Conservation (phyloP, 2,888 invertebrate species). For the Neocrepidodera transversa region DNA sequence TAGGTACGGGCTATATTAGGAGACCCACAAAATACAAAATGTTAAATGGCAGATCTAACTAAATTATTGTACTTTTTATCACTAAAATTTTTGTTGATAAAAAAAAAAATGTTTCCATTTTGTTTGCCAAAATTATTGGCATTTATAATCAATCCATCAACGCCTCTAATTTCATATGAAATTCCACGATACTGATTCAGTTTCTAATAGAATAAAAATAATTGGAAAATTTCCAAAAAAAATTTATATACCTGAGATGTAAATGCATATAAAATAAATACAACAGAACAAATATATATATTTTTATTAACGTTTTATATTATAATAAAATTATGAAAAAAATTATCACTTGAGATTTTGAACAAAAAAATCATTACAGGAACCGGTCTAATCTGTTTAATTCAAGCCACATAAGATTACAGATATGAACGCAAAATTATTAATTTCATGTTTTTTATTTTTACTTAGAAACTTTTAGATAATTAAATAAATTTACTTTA, state of each 20-base stretch:
- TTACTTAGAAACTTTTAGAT: too few relatives aligned
- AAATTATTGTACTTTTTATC: constrained; percentile 14
- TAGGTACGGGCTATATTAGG: constrained; percentile 68
- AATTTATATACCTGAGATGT: constrained; percentile 16
- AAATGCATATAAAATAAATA: constrained; percentile 16
- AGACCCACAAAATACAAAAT: constrained; percentile 43
- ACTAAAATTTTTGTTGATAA: too few relatives aligned
- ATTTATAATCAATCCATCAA: constrained; percentile 9
- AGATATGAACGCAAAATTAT: too few relatives aligned
- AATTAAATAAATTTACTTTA: too few relatives aligned
- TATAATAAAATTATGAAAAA: not conserved
- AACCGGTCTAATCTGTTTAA: constrained; percentile 46
- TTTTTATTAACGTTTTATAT: too few relatives aligned
- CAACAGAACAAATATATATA: not conserved
- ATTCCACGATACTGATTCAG: constrained; percentile 15
- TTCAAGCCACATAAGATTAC: constrained; percentile 47
- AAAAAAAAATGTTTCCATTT: not conserved
- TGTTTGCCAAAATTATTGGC: not conserved
- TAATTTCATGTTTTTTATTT: too few relatives aligned
- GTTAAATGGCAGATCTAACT: constrained; percentile 46
- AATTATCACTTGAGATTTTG: constrained; percentile 44
- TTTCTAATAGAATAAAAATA: not conserved
- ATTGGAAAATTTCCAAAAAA: constrained; percentile 17
- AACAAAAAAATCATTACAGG: constrained; percentile 35
- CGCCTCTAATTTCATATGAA: constrained; percentile 1